phyloP scores from a whole-genome alignment of 2,888 invertebrate species.

The Spodoptera picta region DNA sequence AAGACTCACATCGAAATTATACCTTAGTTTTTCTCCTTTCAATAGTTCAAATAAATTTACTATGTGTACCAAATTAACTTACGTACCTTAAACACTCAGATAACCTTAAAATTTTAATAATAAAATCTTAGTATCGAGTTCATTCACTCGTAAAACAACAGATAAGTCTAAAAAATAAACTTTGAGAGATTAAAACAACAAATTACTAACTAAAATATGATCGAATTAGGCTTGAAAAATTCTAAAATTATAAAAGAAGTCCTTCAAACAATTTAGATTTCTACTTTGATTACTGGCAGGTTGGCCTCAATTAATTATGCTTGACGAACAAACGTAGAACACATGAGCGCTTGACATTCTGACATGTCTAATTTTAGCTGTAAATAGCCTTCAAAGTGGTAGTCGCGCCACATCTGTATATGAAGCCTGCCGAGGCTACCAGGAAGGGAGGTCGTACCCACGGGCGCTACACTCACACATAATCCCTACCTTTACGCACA shows the following conservation, averaged over 20 bases:
- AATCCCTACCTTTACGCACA: slow-evolving; percentile 54
- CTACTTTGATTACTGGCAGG: too few species aligned
- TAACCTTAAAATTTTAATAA: too few species aligned
- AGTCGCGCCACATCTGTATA: slow-evolving; percentile 28
- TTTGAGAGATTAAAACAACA: too few species aligned
- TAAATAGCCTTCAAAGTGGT: slow-evolving; percentile 32
- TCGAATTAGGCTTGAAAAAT: too few species aligned
- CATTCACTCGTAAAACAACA: background rate
- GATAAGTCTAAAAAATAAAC: slow-evolving; percentile 2
- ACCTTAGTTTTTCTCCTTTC: background rate
- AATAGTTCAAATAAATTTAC: background rate
- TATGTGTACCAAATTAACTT: too few species aligned
- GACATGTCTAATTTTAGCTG: slow-evolving; percentile 43
- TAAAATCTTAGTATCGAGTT: too few species aligned
- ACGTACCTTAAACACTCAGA: too few species aligned
- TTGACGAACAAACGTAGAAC: slow-evolving; percentile 4
- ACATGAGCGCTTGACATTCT: slow-evolving; percentile 8
- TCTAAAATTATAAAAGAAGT: too few species aligned
- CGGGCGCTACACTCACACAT: slow-evolving; percentile 57
- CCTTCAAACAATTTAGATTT: too few species aligned
- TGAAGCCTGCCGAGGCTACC: slow-evolving; percentile 53
- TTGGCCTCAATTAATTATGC: background rate
- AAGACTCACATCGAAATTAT: background rate
- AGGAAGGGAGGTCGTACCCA: slow-evolving; percentile 52
- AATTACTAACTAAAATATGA: too few species aligned